Base-by-base conservation (phyloP, 2,113 vertebrate species). In the Proterorhinus semilunaris region DNA sequence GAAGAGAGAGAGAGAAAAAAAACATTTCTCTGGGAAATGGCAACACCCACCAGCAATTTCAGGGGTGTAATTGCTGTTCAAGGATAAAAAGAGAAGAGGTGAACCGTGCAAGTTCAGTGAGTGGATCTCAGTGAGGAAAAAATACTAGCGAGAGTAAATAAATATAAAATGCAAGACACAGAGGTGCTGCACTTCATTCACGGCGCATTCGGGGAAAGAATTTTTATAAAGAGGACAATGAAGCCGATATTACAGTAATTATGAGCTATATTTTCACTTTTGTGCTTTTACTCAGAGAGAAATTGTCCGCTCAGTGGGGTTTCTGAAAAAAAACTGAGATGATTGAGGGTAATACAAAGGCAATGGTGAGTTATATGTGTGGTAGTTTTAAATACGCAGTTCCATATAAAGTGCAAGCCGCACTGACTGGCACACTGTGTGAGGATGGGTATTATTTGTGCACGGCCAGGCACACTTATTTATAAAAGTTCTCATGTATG, bases 21-120 rank as follows among this genome's bases (percentile, higher is more conserved):
- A 94, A 92, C 93, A 93, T 94, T 95, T 94, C 92, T 93, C 92
- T 89, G 91, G 94, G 92, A 93, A 93, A 58, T 91, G 75, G 88
- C 93, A 92, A 96, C 94, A 95, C 94, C 94, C 94, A 94, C 92
- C 90, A 94, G 95, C 94, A 95, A 95, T 96, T 95, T 96, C 93
- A 93, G 93, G 95, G 92, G 91, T 86, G 71, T 96, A 96, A 99
- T 99, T 96, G 95, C 94, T 91, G 94, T 93, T 94, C 94, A 92
- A 87, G 78, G 80, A 89, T 77, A 82, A 84, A 89, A 80, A 83
- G 78, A 68, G 75, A 87, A 7, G 77, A 86, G 82, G 83, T 92
- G 83, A 91, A 92, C 92, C 91, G 92, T 88, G 79, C 76, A 94
- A 89, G 93, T 66, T 84, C 75, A 82, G 69, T 82, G 69, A 73